Conservation (phyloP, 1,140 invertebrate genomes). For the Megalonaias nervosa region DNA sequence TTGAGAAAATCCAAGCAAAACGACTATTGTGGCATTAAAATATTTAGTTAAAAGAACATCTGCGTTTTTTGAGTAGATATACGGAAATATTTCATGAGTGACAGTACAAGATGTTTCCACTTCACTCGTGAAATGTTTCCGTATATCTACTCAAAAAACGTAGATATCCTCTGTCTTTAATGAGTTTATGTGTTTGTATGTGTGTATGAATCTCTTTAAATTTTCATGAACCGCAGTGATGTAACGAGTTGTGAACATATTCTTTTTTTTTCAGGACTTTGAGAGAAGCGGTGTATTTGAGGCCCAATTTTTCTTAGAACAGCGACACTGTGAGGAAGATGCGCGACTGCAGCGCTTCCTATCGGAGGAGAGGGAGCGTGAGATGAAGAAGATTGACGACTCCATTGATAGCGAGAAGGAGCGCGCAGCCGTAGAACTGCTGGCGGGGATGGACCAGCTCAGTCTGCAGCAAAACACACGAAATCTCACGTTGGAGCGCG, state of each 20-base stretch:
- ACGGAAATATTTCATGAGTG: no score
- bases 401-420: slow-evolving; percentile 58
- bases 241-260: background rate
- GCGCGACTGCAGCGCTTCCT: slow-evolving; percentile 63
- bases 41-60: no score
- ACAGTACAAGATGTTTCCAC: no score
- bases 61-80: no score
- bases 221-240: background rate
- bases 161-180: no score
- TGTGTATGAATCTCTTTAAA: background rate
- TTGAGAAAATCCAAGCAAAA: no score
- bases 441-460: slow-evolving; percentile 56
- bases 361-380: slow-evolving; percentile 62
- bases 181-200: background rate
- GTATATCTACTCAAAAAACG: no score
- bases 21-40: no score
- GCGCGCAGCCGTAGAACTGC: slow-evolving; percentile 56
- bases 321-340: slow-evolving; percentile 62
- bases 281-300: slow-evolving; percentile 61
- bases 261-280: slow-evolving; percentile 55
- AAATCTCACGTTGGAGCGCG: slow-evolving; percentile 57
- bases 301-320: slow-evolving; percentile 56
- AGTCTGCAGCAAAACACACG: slow-evolving; percentile 38
- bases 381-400: slow-evolving; percentile 59
- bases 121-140: no score